Conservation (phyloP, 1,140 invertebrate species). For the Hydropsyche tenuis region DNA sequence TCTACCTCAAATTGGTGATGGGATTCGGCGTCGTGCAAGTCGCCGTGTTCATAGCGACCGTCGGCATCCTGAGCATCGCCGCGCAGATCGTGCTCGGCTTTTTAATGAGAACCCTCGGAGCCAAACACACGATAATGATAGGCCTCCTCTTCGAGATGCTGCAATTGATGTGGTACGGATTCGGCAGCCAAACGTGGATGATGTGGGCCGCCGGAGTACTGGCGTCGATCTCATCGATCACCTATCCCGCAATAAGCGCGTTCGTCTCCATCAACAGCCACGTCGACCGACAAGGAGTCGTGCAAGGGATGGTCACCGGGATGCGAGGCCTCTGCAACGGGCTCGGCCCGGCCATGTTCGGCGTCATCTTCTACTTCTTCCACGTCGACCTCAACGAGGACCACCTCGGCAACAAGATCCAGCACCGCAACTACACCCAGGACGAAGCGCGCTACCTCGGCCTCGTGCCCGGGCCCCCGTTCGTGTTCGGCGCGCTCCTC, state of each 20-base stretch:
- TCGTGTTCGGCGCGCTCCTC: conserved; percentile 96
- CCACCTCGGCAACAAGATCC: conserved; percentile 54
- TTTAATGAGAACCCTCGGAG: conserved; percentile 85
- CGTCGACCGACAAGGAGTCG: conserved; percentile 95
- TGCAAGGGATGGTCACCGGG: conserved; percentile 98
- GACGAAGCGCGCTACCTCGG: conserved; percentile 60
- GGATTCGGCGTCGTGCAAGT: conserved; percentile 95
- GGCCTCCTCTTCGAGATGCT: conserved; percentile 96
- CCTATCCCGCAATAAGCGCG: conserved; percentile 99
- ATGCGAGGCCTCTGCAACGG: conserved; percentile 94
- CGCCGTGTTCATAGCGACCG: conserved; percentile 96
- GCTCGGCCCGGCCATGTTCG: conserved; percentile 94
- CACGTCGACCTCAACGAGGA: conserved; percentile 94
- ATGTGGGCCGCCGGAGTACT: conserved; percentile 98
- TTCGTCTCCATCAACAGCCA: conserved; percentile 98
- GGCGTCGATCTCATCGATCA: conserved; percentile 93
- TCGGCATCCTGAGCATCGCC: conserved; percentile 95
- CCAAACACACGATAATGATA: conserved; percentile 97
- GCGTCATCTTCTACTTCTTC: conserved; percentile 98
- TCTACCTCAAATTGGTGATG: conserved; percentile 98
- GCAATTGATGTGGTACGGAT: conserved; percentile 96
- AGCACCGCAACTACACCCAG: conserved; percentile 51
- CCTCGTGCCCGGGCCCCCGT: conserved; percentile 98
- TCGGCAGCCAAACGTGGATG: conserved; percentile 80
- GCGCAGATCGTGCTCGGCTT: conserved; percentile 91